A percentile compares a stretch with the other conserved stretches of the same genome.
Evolutionary conservation across 1,140 invertebrate genomes (phyloP).

Genomic region (Drosophila parabipectinata): DNA sequence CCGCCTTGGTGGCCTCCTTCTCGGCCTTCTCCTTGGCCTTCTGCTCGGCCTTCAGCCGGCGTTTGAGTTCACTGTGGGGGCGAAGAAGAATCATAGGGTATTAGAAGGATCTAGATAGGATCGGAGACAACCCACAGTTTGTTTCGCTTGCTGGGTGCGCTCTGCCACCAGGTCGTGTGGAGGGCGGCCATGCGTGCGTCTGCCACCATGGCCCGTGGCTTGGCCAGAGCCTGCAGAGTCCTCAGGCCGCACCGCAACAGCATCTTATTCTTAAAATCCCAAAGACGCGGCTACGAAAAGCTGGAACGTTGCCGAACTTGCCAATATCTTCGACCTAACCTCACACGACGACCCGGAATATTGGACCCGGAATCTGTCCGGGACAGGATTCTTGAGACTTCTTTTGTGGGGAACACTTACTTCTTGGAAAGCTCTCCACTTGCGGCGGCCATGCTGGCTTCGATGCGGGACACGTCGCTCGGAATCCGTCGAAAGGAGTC

Average conservation of each 20-base stretch:
- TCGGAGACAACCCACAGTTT: slow-evolving; percentile 66
- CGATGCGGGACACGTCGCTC: slow-evolving; percentile 6
- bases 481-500: slow-evolving; percentile 21
- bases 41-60: slow-evolving; percentile 94
- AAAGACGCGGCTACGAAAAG: not conserved
- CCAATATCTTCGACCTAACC: slow-evolving; percentile 61
- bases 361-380: slow-evolving; percentile 8
- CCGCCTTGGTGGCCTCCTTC: slow-evolving; percentile 86
- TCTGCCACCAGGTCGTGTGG: slow-evolving; percentile 48
- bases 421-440: slow-evolving; percentile 80
- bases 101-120: not conserved
- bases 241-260: slow-evolving; percentile 25
- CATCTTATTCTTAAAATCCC: slow-evolving; percentile 30
- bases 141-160: slow-evolving; percentile 71
- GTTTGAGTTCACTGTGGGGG: slow-evolving; percentile 94
- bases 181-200: slow-evolving; percentile 5
- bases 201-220: not conserved
- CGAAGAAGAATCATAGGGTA: not conserved
- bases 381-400: not conserved
- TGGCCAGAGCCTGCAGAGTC: slow-evolving; percentile 13
- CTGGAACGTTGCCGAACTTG: slow-evolving; percentile 19
- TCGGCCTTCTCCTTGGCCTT: slow-evolving; percentile 97
- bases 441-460: slow-evolving; percentile 68
- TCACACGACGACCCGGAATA: slow-evolving; percentile 29
- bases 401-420: slow-evolving; percentile 53